phyloP scores from a whole-genome alignment of 1,140 invertebrate genomes.

The Harpegnathos saltator region DNA sequence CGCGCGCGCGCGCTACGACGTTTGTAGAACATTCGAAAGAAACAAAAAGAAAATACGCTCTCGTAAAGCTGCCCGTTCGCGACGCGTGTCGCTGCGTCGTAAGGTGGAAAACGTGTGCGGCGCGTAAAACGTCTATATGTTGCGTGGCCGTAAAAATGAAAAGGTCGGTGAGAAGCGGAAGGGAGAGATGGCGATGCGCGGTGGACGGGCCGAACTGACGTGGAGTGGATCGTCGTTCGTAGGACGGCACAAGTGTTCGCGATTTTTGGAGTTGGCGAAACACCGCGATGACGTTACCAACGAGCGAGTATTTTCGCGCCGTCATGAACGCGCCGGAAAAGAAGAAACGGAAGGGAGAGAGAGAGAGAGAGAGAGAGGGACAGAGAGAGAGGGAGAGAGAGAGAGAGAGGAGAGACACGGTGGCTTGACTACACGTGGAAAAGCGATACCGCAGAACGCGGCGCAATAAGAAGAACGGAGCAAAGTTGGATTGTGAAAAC shows the following conservation, averaged over 20 bases:
- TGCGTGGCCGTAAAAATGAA: conserved; percentile 43
- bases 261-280: conserved; percentile 27
- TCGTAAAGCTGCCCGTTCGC: conserved; percentile 60
- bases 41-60: conserved; percentile 29
- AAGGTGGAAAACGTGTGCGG: conserved; percentile 27
- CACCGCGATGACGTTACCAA: not conserved
- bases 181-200: not conserved
- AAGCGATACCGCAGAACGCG: too few relatives aligned
- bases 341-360: not conserved
- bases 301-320: conserved; percentile 3
- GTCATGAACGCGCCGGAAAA: too few relatives aligned
- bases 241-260: not conserved
- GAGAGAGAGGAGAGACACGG: not conserved
- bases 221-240: conserved; percentile 5
- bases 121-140: conserved; percentile 48
- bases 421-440: too few relatives aligned
- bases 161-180: not conserved
- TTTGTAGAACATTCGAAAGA: conserved; percentile 48
- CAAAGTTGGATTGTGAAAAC: too few relatives aligned
- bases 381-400: not conserved
- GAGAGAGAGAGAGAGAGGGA: too few relatives aligned
- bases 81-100: conserved; percentile 52
- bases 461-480: too few relatives aligned
- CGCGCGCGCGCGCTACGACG: conserved; percentile 10
- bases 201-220: not conserved